Percentiles rank a stretch among this genome's conserved stretches.
Conservation (phyloP, 2,888 invertebrate genomes). For the Leptarthrus brevirostris region DNA sequence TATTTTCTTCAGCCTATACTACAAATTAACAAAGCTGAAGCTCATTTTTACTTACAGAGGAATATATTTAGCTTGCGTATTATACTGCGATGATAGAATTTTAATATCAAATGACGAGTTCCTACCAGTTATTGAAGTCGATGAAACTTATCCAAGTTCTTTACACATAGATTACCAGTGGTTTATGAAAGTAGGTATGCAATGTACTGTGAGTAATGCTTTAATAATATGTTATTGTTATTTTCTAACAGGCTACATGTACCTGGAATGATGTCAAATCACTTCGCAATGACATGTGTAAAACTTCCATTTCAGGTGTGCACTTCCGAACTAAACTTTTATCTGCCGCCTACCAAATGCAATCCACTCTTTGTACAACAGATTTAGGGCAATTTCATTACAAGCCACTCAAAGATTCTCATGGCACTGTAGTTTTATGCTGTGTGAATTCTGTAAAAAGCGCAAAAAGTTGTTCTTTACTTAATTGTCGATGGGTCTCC, state of each 20-base stretch:
- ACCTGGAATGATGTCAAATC: slow-evolving; percentile 97
- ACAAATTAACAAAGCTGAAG: neutral
- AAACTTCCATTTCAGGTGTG: slow-evolving; percentile 88
- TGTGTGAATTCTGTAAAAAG: slow-evolving; percentile 77
- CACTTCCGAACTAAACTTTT: slow-evolving; percentile 93
- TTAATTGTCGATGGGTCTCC: slow-evolving; percentile 93
- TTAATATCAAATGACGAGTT: slow-evolving; percentile 97
- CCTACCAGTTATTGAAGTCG: slow-evolving; percentile 95
- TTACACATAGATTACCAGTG: slow-evolving; percentile 95
- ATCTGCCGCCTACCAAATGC: slow-evolving; percentile 92
- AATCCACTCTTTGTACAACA: slow-evolving; percentile 89
- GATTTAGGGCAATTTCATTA: slow-evolving; percentile 96
- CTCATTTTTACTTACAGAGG: slow-evolving; percentile 74
- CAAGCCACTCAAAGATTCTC: slow-evolving; percentile 87
- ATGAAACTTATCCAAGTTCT: slow-evolving; percentile 93
- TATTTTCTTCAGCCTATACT: neutral
- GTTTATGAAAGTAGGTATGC: slow-evolving; percentile 87
- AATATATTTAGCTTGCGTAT: slow-evolving; percentile 90
- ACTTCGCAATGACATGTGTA: slow-evolving; percentile 93
- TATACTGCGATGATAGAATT: slow-evolving; percentile 96
- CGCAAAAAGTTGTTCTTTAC: slow-evolving; percentile 86
- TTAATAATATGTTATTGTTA: slow-evolving; percentile 1
- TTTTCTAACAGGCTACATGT: slow-evolving; percentile 79
- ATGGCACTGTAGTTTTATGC: slow-evolving; percentile 91
- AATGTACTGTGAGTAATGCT: too few relatives aligned